A percentile compares a stretch with the other conserved stretches of the same genome.
These are phyloP conservation scores for Eubasilissa regina DNA, from an alignment of 1,140 invertebrate genomes.

Conservation along the genomic window DNA sequence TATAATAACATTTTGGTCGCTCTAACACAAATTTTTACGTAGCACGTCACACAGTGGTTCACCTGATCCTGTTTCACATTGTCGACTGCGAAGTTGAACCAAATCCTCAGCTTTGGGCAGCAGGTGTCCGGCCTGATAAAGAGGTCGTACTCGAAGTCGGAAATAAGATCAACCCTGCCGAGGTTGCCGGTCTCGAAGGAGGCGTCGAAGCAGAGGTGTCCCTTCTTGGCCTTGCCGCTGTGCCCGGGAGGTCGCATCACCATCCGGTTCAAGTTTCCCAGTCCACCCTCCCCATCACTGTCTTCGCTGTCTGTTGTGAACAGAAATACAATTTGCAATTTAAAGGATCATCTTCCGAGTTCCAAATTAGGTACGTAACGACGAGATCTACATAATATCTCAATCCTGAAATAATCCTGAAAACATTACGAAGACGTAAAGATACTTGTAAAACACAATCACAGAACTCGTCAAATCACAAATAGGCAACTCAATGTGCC, in stretches of 20 bases:
- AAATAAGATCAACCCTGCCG: conserved; percentile 93
- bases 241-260: conserved; percentile 95
- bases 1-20: no score
- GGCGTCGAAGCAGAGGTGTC: conserved; percentile 97
- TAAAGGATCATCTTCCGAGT: no score
- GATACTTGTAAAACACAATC: no score
- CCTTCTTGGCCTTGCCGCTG: conserved; percentile 93
- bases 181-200: conserved; percentile 98
- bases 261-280: conserved; percentile 94
- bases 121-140: conserved; percentile 97
- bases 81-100: conserved; percentile 99
- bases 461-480: no score
- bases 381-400: no score
- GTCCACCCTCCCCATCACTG: conserved; percentile 93
- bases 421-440: no score
- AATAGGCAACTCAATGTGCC: no score
- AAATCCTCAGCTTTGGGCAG: conserved; percentile 92
- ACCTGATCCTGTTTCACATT: conserved; percentile 95
- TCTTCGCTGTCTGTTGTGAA: conserved; percentile 90
- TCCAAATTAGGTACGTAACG: no score
- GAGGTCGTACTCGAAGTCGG: conserved; percentile 96
- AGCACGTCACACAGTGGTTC: no score
- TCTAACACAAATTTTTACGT: no score
- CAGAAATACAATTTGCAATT: conserved; percentile 22
- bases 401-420: no score